A percentile compares a stretch with the other conserved stretches of the same genome.
Conservation (phyloP, 2,888 invertebrate genomes). For the Calephelis perditalis region DNA sequence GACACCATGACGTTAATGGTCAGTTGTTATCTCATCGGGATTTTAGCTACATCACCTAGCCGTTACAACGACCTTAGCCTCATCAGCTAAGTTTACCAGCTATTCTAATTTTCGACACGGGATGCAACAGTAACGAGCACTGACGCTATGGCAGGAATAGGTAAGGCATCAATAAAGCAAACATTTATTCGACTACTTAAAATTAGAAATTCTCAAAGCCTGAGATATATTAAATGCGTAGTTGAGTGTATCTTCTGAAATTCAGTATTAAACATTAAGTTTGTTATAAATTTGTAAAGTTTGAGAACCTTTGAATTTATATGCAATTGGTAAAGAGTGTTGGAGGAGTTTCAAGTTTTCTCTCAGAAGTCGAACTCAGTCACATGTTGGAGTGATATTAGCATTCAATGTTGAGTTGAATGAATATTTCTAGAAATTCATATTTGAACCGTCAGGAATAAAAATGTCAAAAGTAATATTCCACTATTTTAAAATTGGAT, state of each 20-base stretch:
- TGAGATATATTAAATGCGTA: neutral
- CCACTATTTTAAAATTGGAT: neutral
- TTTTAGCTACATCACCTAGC: too few species aligned
- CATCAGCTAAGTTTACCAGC: too few species aligned
- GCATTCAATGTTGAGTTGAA: constrained; percentile 24
- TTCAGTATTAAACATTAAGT: neutral
- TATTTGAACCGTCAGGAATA: constrained; percentile 16
- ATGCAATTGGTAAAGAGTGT: constrained; percentile 21
- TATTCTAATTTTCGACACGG: too few species aligned
- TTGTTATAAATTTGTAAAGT: constrained; percentile 4
- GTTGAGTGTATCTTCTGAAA: neutral
- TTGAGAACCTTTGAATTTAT: constrained; percentile 11
- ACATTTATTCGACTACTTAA: too few species aligned
- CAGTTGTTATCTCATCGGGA: too few species aligned
- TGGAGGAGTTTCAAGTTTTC: constrained; percentile 25
- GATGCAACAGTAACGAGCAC: too few species aligned
- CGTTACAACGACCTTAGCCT: too few species aligned
- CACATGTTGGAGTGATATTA: constrained; percentile 23
- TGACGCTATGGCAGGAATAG: too few species aligned
- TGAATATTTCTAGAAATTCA: constrained; percentile 23
- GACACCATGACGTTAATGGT: too few species aligned
- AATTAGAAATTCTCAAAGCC: too few species aligned
- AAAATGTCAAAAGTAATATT: constrained; percentile 12
- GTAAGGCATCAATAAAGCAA: too few species aligned
- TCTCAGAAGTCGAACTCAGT: constrained; percentile 20